Base-by-base conservation (phyloP, 92 coral and sea anemone genomes). In the Phenganax subtilis region DNA sequence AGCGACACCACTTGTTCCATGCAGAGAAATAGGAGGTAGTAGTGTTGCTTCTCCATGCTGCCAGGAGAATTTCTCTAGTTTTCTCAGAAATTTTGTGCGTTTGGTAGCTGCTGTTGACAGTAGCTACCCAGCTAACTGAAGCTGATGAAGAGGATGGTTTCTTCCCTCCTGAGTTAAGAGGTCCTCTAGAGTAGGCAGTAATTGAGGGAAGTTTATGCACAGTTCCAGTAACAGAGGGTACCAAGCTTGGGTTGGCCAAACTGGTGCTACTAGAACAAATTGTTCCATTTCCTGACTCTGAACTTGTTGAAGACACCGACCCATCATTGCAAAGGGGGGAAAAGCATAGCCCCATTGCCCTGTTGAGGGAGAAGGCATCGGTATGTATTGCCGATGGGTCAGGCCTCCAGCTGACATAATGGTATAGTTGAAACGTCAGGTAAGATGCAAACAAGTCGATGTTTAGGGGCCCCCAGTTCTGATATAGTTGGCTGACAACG, bases 91-190 rank as follows among this genome's bases (percentile, higher is more conserved):
- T 55, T 11, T 27, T 70, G 27, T 66, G 37, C 58, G 71, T 54
- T 71, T 85, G 78, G 85, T 30, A 85, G 29, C 61, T 27, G 64
- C 72, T 52, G 85, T 69, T 80, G 85, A 77, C 62, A 85, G 87
- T 61, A 78, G 85, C 85, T 85, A 85, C 80, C 85, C 85, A 80
- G 87, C 77, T 29, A 85, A 85, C 30, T 55, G 87, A 1, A 80
- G 12, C 20, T 85, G 61, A 0, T 78, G 61, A 52, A 85, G 85
- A 7, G 85, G 87, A 75, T 78, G 87, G 65, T 75, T 15, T 11
- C 25, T 25, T 75, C 6, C 15, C 6, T 51, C 85, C 29, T 85
- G 85, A 1, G 85, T 80, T 78, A 80, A 11, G 2, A 85, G 80
- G 30, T 85, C 64, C 9, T 6, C 78, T 71, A 37, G 79, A 8